A percentile compares a stretch with the other conserved stretches of the same genome.
These are phyloP conservation scores for Aldabrachelys gigantea DNA, from an alignment of 2,113 vertebrate species.

Conservation along the genomic window DNA sequence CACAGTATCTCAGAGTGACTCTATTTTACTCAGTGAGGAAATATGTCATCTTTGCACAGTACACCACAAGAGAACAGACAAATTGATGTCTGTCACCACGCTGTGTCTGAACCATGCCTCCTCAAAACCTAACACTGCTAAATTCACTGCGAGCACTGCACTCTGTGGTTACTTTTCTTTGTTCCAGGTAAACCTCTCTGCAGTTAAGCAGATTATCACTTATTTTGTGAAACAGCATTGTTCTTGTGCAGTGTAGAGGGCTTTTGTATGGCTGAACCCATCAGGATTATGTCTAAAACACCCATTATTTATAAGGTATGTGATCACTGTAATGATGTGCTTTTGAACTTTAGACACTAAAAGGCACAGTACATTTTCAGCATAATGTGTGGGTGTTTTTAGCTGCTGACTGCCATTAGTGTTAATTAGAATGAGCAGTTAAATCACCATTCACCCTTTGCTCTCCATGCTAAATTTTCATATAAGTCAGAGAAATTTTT, in stretches of 20 bases:
- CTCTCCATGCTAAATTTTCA: fast-evolving
- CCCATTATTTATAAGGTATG: neutral
- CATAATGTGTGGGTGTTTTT: neutral
- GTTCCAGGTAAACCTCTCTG: neutral
- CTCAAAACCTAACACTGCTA: neutral
- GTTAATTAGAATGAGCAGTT: neutral
- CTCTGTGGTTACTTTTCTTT: neutral
- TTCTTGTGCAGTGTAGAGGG: neutral
- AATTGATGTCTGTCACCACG: neutral
- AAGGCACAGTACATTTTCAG: neutral
- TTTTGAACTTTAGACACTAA: neutral
- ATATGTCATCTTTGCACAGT: neutral
- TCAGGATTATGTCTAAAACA: neutral
- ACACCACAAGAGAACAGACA: neutral
- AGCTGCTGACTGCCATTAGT: neutral
- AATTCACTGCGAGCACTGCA: neutral
- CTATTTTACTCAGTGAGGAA: neutral
- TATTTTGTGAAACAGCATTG: neutral
- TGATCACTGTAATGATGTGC: neutral
- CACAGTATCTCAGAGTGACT: neutral
- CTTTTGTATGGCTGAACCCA: neutral
- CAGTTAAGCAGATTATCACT: neutral
- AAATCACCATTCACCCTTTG: neutral
- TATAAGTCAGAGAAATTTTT: neutral
- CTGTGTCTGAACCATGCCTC: neutral